Evolutionary conservation across 2,113 vertebrate genomes (phyloP).

Genomic region (Myanophis thanlyinensis): DNA sequence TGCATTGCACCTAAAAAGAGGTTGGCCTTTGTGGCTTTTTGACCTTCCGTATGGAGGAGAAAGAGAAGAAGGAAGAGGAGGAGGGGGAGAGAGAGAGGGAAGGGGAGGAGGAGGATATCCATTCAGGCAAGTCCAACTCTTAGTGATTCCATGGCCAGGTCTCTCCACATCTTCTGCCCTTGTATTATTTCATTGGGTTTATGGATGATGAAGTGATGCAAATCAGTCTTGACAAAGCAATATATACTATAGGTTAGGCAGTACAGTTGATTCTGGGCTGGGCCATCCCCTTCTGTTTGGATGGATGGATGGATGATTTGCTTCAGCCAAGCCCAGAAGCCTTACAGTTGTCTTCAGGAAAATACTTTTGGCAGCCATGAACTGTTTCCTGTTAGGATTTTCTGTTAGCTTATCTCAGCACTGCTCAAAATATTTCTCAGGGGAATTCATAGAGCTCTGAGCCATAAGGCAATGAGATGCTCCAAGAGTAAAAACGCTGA

Average conservation of each 20-base stretch:
- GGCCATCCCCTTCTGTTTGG: background rate
- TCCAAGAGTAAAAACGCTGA: background rate
- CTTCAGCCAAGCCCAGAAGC: background rate
- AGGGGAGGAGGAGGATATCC: background rate
- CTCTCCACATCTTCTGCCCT: background rate
- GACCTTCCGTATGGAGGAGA: background rate
- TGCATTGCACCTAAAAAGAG: background rate
- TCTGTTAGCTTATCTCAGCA: background rate
- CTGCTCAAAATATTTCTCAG: background rate
- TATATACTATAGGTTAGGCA: background rate
- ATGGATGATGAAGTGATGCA: background rate
- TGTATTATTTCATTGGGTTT: background rate
- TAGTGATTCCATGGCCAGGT: background rate
- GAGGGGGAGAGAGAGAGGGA: background rate
- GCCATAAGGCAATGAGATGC: background rate
- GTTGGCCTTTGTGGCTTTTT: background rate
- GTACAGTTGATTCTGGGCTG: background rate
- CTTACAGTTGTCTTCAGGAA: background rate
- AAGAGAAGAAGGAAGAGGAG: background rate
- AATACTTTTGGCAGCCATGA: background rate
- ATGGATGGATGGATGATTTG: too few species aligned
- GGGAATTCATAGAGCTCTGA: background rate
- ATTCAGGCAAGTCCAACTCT: background rate
- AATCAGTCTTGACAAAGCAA: background rate
- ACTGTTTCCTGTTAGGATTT: background rate